Evolutionary conservation across 1,140 invertebrate species (phyloP).

Genomic region (Hypsibius dujardini): DNA sequence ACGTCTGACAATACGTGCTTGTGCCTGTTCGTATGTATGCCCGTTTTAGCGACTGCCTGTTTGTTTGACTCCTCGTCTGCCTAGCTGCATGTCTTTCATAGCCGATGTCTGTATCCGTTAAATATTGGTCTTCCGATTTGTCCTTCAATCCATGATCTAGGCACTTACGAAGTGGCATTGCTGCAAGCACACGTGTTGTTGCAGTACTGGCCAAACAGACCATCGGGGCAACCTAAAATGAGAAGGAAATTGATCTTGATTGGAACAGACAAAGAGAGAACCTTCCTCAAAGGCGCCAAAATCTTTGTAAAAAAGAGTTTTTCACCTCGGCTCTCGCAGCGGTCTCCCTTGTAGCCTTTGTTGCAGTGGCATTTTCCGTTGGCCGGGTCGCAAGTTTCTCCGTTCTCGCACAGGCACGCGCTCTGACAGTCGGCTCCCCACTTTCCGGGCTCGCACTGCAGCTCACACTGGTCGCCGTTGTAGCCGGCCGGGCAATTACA

Average conservation of each 20-base stretch:
- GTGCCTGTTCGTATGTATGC: too few relatives aligned
- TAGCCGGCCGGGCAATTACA: constrained; percentile 58
- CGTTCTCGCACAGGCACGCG: constrained; percentile 62
- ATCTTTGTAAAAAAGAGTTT: not conserved
- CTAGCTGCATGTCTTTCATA: too few relatives aligned
- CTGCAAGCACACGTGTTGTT: not conserved
- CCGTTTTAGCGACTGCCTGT: too few relatives aligned
- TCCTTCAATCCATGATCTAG: too few relatives aligned
- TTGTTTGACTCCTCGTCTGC: too few relatives aligned
- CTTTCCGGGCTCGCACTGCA: constrained; percentile 67
- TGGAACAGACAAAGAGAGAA: not conserved
- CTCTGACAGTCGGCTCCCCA: constrained; percentile 62
- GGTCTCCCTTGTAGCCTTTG: constrained; percentile 38
- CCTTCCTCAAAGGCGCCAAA: not conserved
- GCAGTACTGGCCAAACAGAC: not conserved
- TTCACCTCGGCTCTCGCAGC: constrained; percentile 28
- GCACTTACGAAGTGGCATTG: not conserved
- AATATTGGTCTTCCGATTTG: too few relatives aligned
- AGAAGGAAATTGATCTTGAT: not conserved
- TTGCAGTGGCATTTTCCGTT: constrained; percentile 67
- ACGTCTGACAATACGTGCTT: too few relatives aligned
- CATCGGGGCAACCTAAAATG: not conserved
- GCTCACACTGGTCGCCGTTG: constrained; percentile 48
- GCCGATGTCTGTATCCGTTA: too few relatives aligned
- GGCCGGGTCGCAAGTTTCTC: constrained; percentile 64